Evolutionary conservation across 2,113 vertebrate species (phyloP).

Genomic region (Gasterosteus nipponicus): DNA sequence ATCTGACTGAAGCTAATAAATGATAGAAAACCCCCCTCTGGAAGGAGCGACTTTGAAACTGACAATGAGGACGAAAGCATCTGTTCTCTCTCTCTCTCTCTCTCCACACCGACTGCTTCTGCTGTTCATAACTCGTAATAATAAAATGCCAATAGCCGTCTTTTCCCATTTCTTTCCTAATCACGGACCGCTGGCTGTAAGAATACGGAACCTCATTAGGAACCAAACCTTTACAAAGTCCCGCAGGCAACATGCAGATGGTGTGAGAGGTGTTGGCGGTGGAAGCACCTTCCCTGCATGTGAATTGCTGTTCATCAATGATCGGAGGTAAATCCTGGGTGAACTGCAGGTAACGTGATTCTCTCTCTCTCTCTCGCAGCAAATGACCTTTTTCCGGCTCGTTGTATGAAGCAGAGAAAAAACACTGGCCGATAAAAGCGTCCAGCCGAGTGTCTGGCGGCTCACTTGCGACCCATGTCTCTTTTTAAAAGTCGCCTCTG

Average conservation of each 20-base stretch:
- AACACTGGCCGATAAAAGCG: conserved; percentile 25
- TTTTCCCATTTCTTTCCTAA: conserved; percentile 29
- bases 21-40: conserved; percentile 21
- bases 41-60: conserved; percentile 18
- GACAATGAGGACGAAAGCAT: conserved; percentile 25
- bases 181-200: conserved; percentile 19
- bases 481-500: conserved; percentile 44
- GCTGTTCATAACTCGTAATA: conserved; percentile 19
- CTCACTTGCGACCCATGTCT: conserved; percentile 50
- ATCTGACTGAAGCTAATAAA: conserved; percentile 27
- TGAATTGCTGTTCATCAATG: conserved; percentile 39
- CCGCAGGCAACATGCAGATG: conserved; percentile 45
- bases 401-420: background rate
- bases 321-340: conserved; percentile 30
- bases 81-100: conserved; percentile 11
- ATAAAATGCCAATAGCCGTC: conserved; percentile 22
- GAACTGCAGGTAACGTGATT: conserved; percentile 45
- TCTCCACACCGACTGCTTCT: conserved; percentile 6
- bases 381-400: conserved; percentile 43
- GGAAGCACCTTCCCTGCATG: conserved; percentile 32
- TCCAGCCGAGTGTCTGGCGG: conserved; percentile 3
- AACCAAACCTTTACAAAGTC: conserved; percentile 20
- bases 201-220: conserved; percentile 29
- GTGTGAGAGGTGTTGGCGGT: conserved; percentile 40
- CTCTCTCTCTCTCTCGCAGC: conserved; percentile 1